Evolutionary conservation across 2,888 invertebrate species (phyloP).

Genomic region (Rhopalosiphum nymphaeae): DNA sequence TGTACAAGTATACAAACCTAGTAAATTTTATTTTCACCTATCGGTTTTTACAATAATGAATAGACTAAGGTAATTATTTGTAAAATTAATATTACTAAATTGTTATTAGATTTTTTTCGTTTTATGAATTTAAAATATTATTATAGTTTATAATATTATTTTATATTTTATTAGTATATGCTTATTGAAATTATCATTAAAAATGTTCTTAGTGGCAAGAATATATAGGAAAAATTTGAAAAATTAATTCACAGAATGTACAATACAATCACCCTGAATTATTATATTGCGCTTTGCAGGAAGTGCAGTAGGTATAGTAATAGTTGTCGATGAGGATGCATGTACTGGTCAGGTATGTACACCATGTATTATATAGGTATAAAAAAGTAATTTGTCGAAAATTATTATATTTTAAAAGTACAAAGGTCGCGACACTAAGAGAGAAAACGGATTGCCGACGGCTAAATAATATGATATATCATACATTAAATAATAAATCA

Average conservation of each 20-base stretch:
- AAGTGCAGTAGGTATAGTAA: neutral
- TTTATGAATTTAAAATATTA: neutral
- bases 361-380: neutral
- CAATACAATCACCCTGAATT: neutral
- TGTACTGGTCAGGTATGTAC: neutral
- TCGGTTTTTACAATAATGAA: neutral
- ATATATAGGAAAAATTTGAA: neutral
- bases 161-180: too few species aligned
- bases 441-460: slow-evolving; percentile 24
- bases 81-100: neutral
- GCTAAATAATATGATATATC: neutral
- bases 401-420: slow-evolving; percentile 37
- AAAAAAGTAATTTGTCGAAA: slow-evolving; percentile 40
- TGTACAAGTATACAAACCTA: neutral
- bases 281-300: neutral
- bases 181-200: neutral
- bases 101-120: neutral
- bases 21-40: neutral
- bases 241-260: neutral
- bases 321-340: neutral
- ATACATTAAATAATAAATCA: slow-evolving; percentile 40
- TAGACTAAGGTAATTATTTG: neutral
- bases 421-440: slow-evolving; percentile 27
- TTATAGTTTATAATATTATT: neutral
- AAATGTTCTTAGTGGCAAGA: neutral